These are phyloP conservation scores for Melinopterus prodromus DNA, from an alignment of 2,888 invertebrate genomes.

Conservation along the genomic window DNA sequence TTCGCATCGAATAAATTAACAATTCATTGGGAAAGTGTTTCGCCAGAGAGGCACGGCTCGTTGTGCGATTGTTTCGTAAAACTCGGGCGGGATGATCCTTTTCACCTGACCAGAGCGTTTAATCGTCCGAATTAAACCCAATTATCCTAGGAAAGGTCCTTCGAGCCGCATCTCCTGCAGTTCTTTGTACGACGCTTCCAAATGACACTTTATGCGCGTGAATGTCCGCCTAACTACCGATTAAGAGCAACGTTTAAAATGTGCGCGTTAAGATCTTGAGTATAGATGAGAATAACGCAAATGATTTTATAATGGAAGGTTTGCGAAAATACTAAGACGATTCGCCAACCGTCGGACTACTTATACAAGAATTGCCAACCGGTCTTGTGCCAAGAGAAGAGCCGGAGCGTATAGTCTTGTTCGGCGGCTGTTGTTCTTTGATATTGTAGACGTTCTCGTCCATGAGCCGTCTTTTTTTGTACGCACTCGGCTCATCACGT, in stretches of 20 bases:
- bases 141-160: slow-evolving; percentile 22
- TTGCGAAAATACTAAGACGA: slow-evolving; percentile 33
- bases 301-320: slow-evolving; percentile 33
- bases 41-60: slow-evolving; percentile 22
- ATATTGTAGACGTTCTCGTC: slow-evolving; percentile 5
- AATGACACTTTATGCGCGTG: neutral
- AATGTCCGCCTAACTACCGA: neutral
- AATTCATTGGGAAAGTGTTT: slow-evolving; percentile 27
- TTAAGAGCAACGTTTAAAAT: slow-evolving; percentile 8
- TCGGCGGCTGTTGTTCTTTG: slow-evolving; percentile 11
- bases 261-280: neutral
- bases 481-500: slow-evolving; percentile 25
- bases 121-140: slow-evolving; percentile 31
- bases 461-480: slow-evolving; percentile 11
- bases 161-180: slow-evolving; percentile 23
- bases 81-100: slow-evolving; percentile 21
- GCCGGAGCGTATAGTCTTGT: neutral
- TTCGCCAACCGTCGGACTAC: slow-evolving; percentile 29
- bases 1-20: slow-evolving; percentile 32
- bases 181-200: slow-evolving; percentile 16
- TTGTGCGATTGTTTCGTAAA: slow-evolving; percentile 33
- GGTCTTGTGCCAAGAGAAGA: slow-evolving; percentile 25
- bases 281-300: slow-evolving; percentile 13
- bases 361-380: slow-evolving; percentile 35
- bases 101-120: slow-evolving; percentile 34